phyloP scores from a whole-genome alignment of 2,113 vertebrate species.

The Rhinolophus ferrumequinum region DNA sequence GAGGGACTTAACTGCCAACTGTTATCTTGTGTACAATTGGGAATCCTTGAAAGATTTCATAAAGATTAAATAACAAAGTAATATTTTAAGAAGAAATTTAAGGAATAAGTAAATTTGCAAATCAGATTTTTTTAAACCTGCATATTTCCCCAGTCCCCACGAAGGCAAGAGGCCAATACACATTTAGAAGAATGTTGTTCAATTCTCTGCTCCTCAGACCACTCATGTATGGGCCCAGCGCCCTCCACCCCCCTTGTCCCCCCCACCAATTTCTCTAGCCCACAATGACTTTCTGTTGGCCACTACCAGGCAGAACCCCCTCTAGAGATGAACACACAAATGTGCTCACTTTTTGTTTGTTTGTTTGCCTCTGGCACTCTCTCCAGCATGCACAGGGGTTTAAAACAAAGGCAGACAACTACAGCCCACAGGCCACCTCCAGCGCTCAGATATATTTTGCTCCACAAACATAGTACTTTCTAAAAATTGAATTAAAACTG shows the following conservation, averaged over 20 bases:
- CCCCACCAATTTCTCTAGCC: neutral
- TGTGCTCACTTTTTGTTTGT: neutral
- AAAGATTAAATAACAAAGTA: conserved; percentile 74
- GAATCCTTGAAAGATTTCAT: conserved; percentile 72
- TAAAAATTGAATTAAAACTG: conserved; percentile 47
- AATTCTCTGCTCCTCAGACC: neutral
- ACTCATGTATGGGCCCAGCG: neutral
- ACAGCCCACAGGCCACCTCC: neutral
- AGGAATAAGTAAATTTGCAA: conserved; percentile 79
- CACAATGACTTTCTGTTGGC: too few relatives aligned
- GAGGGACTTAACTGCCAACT: conserved; percentile 62
- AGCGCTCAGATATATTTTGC: neutral
- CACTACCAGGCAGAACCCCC: neutral
- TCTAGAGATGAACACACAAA: neutral
- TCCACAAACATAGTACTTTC: neutral
- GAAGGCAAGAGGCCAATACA: conserved; percentile 4
- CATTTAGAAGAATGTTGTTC: neutral
- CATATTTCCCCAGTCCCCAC: conserved; percentile 14
- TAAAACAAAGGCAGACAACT: conserved; percentile 24
- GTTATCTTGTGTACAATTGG: conserved; percentile 61
- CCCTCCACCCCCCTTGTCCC: too few relatives aligned
- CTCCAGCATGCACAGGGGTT: neutral
- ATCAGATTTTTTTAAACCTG: conserved; percentile 71
- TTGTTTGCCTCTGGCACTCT: neutral
- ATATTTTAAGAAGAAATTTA: conserved; percentile 78